Evolutionary conservation across 1,140 invertebrate species (phyloP).

Genomic region (Monomorium pharaonis): DNA sequence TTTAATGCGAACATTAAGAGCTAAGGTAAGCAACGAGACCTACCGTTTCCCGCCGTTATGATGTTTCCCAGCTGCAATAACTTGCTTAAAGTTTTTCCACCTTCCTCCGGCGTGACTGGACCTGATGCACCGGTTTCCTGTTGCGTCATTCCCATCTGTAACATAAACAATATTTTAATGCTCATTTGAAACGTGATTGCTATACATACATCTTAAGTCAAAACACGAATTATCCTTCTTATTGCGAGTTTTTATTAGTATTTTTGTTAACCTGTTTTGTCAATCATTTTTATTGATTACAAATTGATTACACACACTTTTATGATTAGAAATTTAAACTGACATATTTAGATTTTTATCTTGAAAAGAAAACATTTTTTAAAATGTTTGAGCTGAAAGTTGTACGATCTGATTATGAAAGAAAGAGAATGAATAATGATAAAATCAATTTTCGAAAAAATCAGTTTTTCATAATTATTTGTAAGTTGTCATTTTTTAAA

Average conservation of each 20-base stretch:
- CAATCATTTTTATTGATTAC: background rate
- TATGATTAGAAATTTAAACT: no score
- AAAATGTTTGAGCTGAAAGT: no score
- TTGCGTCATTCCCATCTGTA: slow-evolving; percentile 92
- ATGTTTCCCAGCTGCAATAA: slow-evolving; percentile 92
- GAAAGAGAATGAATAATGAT: no score
- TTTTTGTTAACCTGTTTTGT: background rate
- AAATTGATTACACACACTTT: background rate
- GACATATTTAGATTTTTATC: no score
- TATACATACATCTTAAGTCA: background rate
- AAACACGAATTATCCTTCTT: background rate
- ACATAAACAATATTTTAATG: slow-evolving; percentile 41
- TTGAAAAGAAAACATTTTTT: no score
- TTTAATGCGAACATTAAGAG: background rate
- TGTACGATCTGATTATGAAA: no score
- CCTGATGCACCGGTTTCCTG: slow-evolving; percentile 86
- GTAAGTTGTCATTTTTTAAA: no score
- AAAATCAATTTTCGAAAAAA: no score
- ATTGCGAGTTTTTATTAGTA: background rate
- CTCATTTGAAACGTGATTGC: background rate
- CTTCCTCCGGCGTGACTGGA: slow-evolving; percentile 85
- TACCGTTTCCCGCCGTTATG: slow-evolving; percentile 92
- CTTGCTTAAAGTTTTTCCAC: slow-evolving; percentile 91
- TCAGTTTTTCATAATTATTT: no score
- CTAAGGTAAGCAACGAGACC: slow-evolving; percentile 54